A percentile compares a stretch with the other conserved stretches of the same genome.
Evolutionary conservation across 1,140 invertebrate species (phyloP).

Genomic region (Coenobita brevimanus): DNA sequence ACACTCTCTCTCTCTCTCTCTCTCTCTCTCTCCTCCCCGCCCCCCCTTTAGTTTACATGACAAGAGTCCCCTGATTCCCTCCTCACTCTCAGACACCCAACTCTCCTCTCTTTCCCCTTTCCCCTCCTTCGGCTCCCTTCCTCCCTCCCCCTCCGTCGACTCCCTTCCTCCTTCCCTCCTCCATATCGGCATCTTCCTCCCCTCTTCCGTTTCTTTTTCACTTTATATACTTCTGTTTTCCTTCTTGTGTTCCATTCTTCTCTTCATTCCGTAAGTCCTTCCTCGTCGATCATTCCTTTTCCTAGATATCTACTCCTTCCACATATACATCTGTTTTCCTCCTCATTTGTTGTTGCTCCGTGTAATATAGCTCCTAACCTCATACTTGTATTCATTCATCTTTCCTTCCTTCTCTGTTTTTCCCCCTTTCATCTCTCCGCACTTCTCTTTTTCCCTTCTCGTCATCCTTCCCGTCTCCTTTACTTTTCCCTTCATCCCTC

Average conservation of each 20-base stretch:
- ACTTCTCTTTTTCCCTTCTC: neutral
- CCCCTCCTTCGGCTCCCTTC: neutral
- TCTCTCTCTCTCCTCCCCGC: too few relatives aligned
- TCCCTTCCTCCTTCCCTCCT: neutral
- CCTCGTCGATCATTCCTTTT: neutral
- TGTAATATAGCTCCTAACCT: neutral
- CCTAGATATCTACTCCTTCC: neutral
- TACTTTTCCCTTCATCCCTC: too few relatives aligned
- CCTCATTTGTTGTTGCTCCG: neutral
- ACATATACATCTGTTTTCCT: neutral
- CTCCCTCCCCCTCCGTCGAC: neutral
- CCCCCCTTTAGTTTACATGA: too few relatives aligned
- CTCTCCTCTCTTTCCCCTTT: neutral
- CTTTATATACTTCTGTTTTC: slow-evolving; percentile 18
- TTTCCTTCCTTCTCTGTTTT: slow-evolving; percentile 45
- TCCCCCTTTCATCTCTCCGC: slow-evolving; percentile 4
- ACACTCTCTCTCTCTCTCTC: too few relatives aligned
- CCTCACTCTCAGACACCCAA: too few relatives aligned
- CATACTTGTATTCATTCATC: slow-evolving; percentile 11
- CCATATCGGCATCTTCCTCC: neutral
- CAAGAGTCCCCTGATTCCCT: too few relatives aligned
- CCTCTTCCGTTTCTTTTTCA: slow-evolving; percentile 15
- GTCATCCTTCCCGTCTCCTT: neutral
- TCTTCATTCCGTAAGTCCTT: neutral
- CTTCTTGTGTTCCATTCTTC: neutral